phyloP scores from a whole-genome alignment of 2,797 vertebrate genomes.

The Sardinella longiceps region DNA sequence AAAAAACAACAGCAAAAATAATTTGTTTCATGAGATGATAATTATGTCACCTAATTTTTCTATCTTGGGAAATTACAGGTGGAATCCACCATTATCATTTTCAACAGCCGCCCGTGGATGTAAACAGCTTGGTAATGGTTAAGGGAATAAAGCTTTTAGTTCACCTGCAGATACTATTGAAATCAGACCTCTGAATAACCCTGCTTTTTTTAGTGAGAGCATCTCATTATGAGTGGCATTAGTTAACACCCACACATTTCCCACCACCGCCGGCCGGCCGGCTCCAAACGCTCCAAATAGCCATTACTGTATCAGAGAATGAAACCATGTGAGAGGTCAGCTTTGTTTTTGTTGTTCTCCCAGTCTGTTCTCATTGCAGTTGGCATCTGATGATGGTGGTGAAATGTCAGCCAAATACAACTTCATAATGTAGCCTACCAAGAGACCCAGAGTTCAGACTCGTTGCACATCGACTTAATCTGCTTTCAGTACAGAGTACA shows the following conservation, averaged over 20 bases:
- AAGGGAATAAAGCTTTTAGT: neutral
- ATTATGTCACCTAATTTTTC: neutral
- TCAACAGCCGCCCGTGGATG: no score
- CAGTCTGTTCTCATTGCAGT: neutral
- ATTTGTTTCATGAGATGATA: neutral
- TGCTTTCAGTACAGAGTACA: neutral
- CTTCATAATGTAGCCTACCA: neutral
- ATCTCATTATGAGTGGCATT: constrained; percentile 8
- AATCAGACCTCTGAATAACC: neutral
- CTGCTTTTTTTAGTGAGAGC: neutral
- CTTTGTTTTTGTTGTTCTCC: constrained; percentile 6
- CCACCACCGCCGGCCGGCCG: neutral
- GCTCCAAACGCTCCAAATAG: neutral
- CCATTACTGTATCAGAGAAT: neutral
- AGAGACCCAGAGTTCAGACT: neutral
- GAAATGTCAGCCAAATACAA: neutral
- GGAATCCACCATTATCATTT: neutral
- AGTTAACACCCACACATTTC: neutral
- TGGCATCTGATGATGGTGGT: neutral
- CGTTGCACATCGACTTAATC: neutral
- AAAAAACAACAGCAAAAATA: neutral
- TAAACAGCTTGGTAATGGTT: neutral
- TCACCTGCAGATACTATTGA: neutral
- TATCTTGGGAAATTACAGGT: neutral
- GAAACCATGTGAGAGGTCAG: neutral